A percentile compares a stretch with the other conserved stretches of the same genome.
These are phyloP conservation scores for Chondrosia reniformis DNA, from an alignment of 37 sponge, comb jelly and placozoan genomes.

Conservation along the genomic window DNA sequence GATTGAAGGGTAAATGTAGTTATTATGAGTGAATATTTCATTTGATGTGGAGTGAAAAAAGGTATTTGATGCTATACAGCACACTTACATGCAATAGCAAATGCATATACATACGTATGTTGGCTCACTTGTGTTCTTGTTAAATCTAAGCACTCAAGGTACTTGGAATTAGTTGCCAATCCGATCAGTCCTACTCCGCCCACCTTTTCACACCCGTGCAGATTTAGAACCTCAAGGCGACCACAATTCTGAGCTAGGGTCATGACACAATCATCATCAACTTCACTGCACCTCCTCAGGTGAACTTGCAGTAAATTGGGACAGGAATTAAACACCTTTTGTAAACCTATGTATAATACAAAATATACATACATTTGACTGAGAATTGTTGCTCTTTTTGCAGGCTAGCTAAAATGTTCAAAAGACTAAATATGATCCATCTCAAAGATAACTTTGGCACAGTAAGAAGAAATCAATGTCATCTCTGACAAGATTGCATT, in stretches of 20 bases:
- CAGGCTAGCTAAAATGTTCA: no score
- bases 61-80: no score
- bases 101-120: not conserved
- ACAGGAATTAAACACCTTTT: not conserved
- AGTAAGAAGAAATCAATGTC: no score
- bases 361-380: not conserved
- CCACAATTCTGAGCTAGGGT: conserved; percentile 1
- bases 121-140: not conserved
- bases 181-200: not conserved
- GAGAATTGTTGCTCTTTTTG: no score
- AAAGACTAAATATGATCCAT: no score
- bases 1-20: no score
- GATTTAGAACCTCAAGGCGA: not conserved
- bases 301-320: not conserved
- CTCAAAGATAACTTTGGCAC: no score
- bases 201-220: conserved; percentile 14
- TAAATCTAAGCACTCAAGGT: conserved; percentile 13
- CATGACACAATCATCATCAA: conserved; percentile 1
- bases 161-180: not conserved
- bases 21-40: no score
- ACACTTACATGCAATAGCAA: not conserved
- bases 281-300: not conserved
- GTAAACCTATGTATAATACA: not conserved
- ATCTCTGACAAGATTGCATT: no score
- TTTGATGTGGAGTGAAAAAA: no score